phyloP scores from a whole-genome alignment of 2,888 invertebrate genomes.

The Marasmarcha lunaedactyla region DNA sequence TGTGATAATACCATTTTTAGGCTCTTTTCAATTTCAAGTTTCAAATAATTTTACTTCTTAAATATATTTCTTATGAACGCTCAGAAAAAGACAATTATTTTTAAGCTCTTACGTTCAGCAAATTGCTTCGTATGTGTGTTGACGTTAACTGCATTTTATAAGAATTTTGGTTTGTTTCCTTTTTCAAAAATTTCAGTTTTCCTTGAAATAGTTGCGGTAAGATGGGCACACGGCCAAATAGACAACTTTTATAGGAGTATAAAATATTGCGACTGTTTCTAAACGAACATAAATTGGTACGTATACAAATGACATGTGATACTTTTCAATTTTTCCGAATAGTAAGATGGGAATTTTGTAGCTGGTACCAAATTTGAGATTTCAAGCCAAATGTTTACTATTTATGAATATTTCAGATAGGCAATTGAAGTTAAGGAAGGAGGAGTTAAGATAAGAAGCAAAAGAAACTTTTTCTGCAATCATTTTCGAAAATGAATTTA shows the following conservation, averaged over 20 bases:
- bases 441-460: too few species aligned
- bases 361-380: conserved; percentile 1
- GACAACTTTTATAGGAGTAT: conserved; percentile 46
- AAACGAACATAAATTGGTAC: conserved; percentile 36
- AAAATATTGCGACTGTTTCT: conserved; percentile 38
- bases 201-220: conserved; percentile 44
- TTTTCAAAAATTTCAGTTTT: conserved; percentile 43
- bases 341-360: conserved; percentile 22
- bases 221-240: conserved; percentile 54
- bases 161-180: conserved; percentile 53
- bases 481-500: too few species aligned
- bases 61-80: too few species aligned
- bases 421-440: not conserved
- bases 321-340: conserved; percentile 18
- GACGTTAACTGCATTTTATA: conserved; percentile 59
- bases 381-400: not conserved
- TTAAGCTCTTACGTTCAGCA: too few species aligned
- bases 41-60: too few species aligned
- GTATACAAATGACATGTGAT: conserved; percentile 21
- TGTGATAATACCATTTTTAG: too few species aligned
- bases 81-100: too few species aligned
- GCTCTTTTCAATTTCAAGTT: too few species aligned
- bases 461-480: too few species aligned
- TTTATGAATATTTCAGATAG: not conserved
- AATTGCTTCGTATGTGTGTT: conserved; percentile 22